A percentile compares a stretch with the other conserved stretches of the same genome.
phyloP scores from a whole-genome alignment of 2,797 vertebrate genomes.

The Melanogrammus aeglefinus region DNA sequence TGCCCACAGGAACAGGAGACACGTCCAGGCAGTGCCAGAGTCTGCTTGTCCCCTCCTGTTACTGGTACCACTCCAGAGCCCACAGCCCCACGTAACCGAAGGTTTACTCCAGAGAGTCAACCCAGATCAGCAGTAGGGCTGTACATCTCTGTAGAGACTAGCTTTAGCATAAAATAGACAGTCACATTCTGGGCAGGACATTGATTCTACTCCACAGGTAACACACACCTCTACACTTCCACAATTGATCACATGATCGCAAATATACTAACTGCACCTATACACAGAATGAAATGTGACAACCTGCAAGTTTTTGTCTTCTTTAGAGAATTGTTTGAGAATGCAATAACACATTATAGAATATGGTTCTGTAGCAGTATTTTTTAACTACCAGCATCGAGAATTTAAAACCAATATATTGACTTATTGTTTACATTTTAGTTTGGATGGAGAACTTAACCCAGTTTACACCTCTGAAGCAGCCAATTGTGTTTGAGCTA shows the following conservation, averaged over 20 bases:
- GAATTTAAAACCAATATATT: neutral
- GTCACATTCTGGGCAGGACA: neutral
- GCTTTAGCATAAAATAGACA: neutral
- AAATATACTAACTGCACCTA: neutral
- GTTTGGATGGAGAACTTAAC: constrained; percentile 52
- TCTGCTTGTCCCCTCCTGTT: too few relatives aligned
- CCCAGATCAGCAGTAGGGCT: too few relatives aligned
- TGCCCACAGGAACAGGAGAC: too few relatives aligned
- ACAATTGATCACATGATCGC: neutral
- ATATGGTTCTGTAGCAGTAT: neutral
- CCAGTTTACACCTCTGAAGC: constrained; percentile 33
- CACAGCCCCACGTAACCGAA: too few relatives aligned
- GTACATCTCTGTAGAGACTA: too few relatives aligned
- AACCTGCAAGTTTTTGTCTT: neutral
- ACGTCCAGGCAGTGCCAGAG: too few relatives aligned
- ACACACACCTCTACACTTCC: neutral
- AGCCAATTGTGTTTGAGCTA: constrained; percentile 57
- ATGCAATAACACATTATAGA: neutral
- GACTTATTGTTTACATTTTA: constrained; percentile 2
- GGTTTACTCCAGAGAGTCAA: too few relatives aligned
- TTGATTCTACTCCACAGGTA: neutral
- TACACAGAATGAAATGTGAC: too few relatives aligned
- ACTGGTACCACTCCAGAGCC: too few relatives aligned
- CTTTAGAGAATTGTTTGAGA: neutral
- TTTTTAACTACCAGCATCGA: neutral